phyloP scores from a whole-genome alignment of 2,797 vertebrate genomes.

The Novumbra hubbsi region DNA sequence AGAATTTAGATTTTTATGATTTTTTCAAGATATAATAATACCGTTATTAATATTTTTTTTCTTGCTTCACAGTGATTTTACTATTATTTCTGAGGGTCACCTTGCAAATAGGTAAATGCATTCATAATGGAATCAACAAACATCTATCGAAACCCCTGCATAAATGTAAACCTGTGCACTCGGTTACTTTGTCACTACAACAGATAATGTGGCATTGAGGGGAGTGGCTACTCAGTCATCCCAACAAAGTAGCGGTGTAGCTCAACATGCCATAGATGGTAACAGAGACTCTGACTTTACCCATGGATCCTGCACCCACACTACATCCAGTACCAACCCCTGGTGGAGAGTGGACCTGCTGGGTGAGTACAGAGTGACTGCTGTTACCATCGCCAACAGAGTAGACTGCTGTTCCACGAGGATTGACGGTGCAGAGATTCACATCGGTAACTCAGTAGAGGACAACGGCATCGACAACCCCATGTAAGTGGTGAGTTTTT shows the following conservation, averaged over 20 bases:
- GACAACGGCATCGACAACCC: not conserved
- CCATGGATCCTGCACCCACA: not conserved
- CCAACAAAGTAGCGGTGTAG: not conserved
- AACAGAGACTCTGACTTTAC: not conserved
- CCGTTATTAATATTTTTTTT: not conserved
- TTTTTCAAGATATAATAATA: not conserved
- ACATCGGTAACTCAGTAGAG: not conserved
- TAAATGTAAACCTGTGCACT: not conserved
- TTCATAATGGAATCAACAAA: not conserved
- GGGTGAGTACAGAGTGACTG: not conserved
- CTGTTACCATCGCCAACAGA: not conserved
- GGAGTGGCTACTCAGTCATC: not conserved
- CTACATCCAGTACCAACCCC: slow-evolving; percentile 4
- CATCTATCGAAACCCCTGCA: not conserved
- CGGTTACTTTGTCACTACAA: not conserved
- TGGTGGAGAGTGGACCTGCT: slow-evolving; percentile 7
- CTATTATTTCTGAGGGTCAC: not conserved
- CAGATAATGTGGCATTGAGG: not conserved
- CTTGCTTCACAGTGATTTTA: not conserved
- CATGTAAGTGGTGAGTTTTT: not conserved
- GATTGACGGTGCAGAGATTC: not conserved
- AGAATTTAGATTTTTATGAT: not conserved
- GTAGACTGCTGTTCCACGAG: not conserved
- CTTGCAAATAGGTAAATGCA: not conserved
- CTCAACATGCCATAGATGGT: not conserved